Percentiles rank a stretch among this genome's conserved stretches.
Evolutionary conservation across 2,797 vertebrate species (phyloP).

Genomic region (Atherinosoma microstoma): DNA sequence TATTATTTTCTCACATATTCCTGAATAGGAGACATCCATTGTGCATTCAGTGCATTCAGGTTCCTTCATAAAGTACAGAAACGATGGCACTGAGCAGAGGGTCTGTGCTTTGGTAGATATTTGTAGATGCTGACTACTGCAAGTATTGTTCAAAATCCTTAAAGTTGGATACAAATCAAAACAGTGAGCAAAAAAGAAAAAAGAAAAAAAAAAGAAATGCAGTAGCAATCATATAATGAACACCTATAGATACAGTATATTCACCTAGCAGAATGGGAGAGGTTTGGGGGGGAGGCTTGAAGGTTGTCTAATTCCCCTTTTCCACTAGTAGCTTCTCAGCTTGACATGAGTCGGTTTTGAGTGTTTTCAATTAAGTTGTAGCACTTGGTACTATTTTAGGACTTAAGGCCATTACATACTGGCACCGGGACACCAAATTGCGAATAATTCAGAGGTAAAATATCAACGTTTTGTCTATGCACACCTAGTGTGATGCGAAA

Average conservation of each 20-base stretch:
- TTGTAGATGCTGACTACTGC: background rate
- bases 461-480: too few relatives aligned
- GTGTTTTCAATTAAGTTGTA: too few relatives aligned
- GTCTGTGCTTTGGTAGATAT: background rate
- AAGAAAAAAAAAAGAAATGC: too few relatives aligned
- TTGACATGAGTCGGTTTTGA: too few relatives aligned
- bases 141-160: background rate
- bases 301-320: too few relatives aligned
- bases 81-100: background rate
- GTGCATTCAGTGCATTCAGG: constrained; percentile 1
- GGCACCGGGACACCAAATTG: too few relatives aligned
- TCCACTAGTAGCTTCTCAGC: too few relatives aligned
- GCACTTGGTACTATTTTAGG: too few relatives aligned
- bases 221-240: background rate
- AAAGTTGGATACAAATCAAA: background rate
- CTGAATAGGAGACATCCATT: background rate
- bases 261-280: background rate
- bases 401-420: too few relatives aligned
- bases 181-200: background rate
- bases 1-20: background rate
- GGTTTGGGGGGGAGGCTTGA: too few relatives aligned
- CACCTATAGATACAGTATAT: background rate
- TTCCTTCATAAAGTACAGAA: background rate
- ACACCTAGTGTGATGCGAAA: too few relatives aligned
- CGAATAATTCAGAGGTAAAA: too few relatives aligned